phyloP scores from a whole-genome alignment of 2,797 vertebrate genomes.

The Spinibarbus caldwelli region DNA sequence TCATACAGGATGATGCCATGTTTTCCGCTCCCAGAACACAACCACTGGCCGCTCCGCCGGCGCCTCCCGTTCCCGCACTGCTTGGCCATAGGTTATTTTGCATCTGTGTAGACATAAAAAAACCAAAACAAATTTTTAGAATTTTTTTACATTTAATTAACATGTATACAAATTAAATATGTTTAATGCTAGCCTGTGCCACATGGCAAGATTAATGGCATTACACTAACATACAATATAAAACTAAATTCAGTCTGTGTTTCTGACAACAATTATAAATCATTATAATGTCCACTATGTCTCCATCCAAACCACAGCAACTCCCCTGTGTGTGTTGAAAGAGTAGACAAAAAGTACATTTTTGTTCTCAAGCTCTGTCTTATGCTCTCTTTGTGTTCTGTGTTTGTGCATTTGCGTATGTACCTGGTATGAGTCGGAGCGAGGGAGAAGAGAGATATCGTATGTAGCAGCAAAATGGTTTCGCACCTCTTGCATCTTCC shows the following conservation, averaged over 20 bases:
- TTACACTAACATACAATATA: background rate
- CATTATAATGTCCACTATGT: background rate
- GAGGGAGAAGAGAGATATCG: conserved; percentile 80
- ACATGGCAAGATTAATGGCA: background rate
- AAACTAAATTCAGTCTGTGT: conserved; percentile 3
- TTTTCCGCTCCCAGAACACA: conserved; percentile 83
- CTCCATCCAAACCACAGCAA: conserved; percentile 13
- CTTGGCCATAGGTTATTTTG: conserved; percentile 86
- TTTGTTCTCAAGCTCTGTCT: background rate
- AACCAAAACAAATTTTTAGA: background rate
- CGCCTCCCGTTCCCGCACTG: conserved; percentile 73
- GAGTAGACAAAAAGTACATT: background rate
- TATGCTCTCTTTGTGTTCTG: background rate
- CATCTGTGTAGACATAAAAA: conserved; percentile 74
- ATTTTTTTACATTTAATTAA: background rate
- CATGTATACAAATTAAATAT: background rate
- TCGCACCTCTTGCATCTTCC: conserved; percentile 91
- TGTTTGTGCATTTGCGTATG: conserved; percentile 3
- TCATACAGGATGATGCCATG: conserved; percentile 84
- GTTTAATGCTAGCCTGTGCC: background rate
- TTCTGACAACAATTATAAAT: conserved; percentile 1
- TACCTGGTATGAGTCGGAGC: conserved; percentile 85
- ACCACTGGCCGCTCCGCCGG: conserved; percentile 70
- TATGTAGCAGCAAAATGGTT: conserved; percentile 83
- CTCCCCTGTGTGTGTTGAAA: conserved; percentile 16